A percentile compares a stretch with the other conserved stretches of the same genome.
phyloP scores from a whole-genome alignment of 2,113 vertebrate species.

The Nycticryphes semicollaris region DNA sequence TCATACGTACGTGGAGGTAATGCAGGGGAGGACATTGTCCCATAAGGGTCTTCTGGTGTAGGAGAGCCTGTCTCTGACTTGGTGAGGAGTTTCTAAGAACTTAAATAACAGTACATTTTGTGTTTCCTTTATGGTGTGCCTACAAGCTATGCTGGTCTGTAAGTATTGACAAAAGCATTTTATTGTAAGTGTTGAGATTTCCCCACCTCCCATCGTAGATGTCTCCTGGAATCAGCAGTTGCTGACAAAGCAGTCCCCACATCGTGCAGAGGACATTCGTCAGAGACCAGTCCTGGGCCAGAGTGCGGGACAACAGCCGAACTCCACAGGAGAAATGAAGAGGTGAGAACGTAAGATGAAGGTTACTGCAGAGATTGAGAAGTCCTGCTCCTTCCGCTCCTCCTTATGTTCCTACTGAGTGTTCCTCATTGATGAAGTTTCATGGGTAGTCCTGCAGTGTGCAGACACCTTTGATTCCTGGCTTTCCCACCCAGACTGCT shows the following conservation, averaged over 20 bases:
- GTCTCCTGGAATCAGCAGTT: constrained; percentile 69
- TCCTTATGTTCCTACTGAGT: not conserved
- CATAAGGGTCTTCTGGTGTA: not conserved
- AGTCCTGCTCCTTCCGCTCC: not conserved
- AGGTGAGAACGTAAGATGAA: constrained; percentile 72
- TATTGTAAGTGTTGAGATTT: not conserved
- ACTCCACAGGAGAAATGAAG: constrained; percentile 73
- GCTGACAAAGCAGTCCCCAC: constrained; percentile 54
- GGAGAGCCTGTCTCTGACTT: not conserved
- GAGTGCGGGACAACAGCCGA: constrained; percentile 62
- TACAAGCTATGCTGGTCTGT: not conserved
- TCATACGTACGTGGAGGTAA: not conserved
- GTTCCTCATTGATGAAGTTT: not conserved
- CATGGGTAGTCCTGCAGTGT: not conserved
- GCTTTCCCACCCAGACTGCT: not conserved
- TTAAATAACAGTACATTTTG: not conserved
- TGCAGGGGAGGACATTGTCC: not conserved
- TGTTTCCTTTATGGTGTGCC: not conserved
- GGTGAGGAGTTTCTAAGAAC: not conserved
- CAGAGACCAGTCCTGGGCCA: constrained; percentile 77
- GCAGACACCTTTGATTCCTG: not conserved
- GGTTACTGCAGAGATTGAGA: not conserved
- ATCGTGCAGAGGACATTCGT: constrained; percentile 54
- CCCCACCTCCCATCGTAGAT: constrained; percentile 62
- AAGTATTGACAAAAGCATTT: not conserved